phyloP scores from a whole-genome alignment of 2,797 vertebrate species.

The Lagocephalus sceleratus region DNA sequence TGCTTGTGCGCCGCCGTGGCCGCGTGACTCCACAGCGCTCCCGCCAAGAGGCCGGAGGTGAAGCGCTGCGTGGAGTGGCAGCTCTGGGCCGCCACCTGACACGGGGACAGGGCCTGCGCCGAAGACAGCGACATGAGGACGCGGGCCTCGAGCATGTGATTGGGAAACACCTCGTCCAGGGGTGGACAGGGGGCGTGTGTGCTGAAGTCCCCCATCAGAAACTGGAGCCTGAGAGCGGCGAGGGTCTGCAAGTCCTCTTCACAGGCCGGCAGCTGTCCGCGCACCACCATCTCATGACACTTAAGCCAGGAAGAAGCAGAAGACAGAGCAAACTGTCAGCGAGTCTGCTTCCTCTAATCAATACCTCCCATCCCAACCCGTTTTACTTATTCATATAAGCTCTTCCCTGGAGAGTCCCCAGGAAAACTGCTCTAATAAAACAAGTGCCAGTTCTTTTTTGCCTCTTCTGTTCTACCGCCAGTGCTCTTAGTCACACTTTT shows the following conservation, averaged over 20 bases:
- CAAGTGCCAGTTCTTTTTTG: slow-evolving; percentile 47
- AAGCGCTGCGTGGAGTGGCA: slow-evolving; percentile 63
- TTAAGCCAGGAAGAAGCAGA: slow-evolving; percentile 39
- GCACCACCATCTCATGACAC: slow-evolving; percentile 90
- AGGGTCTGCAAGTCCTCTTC: slow-evolving; percentile 86
- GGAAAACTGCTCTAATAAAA: slow-evolving; percentile 59
- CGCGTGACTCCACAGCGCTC: slow-evolving; percentile 80
- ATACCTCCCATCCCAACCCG: slow-evolving; percentile 46
- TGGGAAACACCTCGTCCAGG: slow-evolving; percentile 83
- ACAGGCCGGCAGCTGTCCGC: slow-evolving; percentile 83
- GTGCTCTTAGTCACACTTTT: slow-evolving; percentile 55
- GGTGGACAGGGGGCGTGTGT: slow-evolving; percentile 78
- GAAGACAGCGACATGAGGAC: slow-evolving; percentile 60
- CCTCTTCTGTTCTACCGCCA: slow-evolving; percentile 42
- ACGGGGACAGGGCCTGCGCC: slow-evolving; percentile 48
- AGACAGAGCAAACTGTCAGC: slow-evolving; percentile 36
- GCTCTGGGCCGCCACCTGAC: slow-evolving; percentile 56
- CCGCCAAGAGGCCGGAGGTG: slow-evolving; percentile 65
- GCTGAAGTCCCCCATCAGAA: slow-evolving; percentile 86
- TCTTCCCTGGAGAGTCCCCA: slow-evolving; percentile 56
- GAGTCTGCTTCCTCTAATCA: slow-evolving; percentile 44
- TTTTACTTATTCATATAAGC: slow-evolving; percentile 60
- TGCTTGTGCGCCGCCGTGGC: slow-evolving; percentile 77
- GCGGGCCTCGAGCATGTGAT: slow-evolving; percentile 73
- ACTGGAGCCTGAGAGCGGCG: slow-evolving; percentile 87